Percentiles rank a stretch among this genome's conserved stretches.
Conservation (phyloP, 2,797 vertebrate genomes). For the Setipinna tenuifilis region DNA sequence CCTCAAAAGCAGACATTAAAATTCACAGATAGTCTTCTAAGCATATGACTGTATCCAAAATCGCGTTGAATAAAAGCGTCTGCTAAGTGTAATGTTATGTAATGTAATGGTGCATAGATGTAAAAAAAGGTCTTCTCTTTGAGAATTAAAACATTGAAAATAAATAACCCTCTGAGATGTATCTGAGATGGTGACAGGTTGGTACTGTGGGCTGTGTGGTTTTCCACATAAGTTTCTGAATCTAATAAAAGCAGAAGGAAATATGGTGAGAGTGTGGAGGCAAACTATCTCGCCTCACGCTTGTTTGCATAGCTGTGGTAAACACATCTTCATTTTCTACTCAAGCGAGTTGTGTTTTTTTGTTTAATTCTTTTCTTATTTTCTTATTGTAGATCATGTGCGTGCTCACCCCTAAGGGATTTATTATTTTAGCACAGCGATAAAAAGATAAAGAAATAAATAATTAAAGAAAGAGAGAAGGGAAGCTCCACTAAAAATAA, state of each 20-base stretch:
- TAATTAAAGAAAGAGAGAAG: too few species aligned
- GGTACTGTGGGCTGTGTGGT: not conserved
- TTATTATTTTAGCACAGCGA: conserved; percentile 50
- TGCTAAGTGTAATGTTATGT: too few species aligned
- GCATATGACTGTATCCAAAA: not conserved
- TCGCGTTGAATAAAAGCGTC: too few species aligned
- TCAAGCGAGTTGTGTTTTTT: conserved; percentile 55
- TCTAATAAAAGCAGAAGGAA: conserved; percentile 17
- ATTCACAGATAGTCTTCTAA: not conserved
- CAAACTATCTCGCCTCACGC: conserved; percentile 40
- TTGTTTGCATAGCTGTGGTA: conserved; percentile 46
- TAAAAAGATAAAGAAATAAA: not conserved
- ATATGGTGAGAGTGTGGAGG: conserved; percentile 34
- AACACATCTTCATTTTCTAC: conserved; percentile 43
- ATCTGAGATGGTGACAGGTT: not conserved
- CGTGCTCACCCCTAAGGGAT: conserved; percentile 38
- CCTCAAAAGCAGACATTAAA: not conserved
- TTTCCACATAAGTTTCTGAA: not conserved
- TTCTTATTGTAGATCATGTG: conserved; percentile 46
- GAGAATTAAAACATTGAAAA: not conserved
- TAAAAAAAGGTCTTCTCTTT: not conserved
- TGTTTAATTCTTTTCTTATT: conserved; percentile 39
- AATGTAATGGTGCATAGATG: not conserved
- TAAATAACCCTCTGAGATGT: not conserved
- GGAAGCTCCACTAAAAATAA: not conserved